These are phyloP conservation scores for Benthosema pterotum DNA, from an alignment of 2,797 vertebrate genomes.

Conservation along the genomic window DNA sequence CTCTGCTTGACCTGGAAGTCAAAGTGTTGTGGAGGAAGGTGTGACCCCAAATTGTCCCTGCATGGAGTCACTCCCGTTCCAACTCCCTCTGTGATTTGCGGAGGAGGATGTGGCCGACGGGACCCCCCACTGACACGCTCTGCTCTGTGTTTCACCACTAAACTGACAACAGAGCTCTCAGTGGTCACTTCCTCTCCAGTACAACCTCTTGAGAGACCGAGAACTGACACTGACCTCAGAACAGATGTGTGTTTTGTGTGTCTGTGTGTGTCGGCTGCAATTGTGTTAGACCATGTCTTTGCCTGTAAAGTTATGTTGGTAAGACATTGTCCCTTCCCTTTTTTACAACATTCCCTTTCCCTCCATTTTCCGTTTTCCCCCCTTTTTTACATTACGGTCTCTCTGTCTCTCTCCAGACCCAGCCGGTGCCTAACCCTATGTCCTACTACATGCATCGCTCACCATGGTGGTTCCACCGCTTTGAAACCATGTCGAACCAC, in stretches of 20 bases:
- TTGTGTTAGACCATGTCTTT: no score
- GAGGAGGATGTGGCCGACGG: conserved; percentile 6
- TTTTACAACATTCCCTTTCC: not conserved
- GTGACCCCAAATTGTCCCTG: no score
- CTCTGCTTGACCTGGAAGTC: no score
- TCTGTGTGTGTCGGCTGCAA: no score
- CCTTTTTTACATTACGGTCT: not conserved
- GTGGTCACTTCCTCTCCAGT: no score
- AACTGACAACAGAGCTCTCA: not conserved
- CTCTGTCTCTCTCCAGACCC: conserved; percentile 79
- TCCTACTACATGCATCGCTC: conserved; percentile 92
- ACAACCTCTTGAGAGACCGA: no score
- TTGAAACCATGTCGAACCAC: conserved; percentile 89
- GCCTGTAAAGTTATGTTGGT: no score
- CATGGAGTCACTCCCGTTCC: no score
- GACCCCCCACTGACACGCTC: not conserved
- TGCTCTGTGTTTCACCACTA: not conserved
- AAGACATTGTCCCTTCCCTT: no score
- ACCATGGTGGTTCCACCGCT: conserved; percentile 90
- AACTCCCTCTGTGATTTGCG: not conserved
- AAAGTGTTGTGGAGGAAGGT: no score
- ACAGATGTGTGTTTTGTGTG: no score
- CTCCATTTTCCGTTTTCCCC: not conserved
- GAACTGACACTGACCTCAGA: no score
- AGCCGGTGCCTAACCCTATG: conserved; percentile 92